Evolutionary conservation across 2,888 invertebrate species (phyloP).

Genomic region (Eumacrocentrus americanus): DNA sequence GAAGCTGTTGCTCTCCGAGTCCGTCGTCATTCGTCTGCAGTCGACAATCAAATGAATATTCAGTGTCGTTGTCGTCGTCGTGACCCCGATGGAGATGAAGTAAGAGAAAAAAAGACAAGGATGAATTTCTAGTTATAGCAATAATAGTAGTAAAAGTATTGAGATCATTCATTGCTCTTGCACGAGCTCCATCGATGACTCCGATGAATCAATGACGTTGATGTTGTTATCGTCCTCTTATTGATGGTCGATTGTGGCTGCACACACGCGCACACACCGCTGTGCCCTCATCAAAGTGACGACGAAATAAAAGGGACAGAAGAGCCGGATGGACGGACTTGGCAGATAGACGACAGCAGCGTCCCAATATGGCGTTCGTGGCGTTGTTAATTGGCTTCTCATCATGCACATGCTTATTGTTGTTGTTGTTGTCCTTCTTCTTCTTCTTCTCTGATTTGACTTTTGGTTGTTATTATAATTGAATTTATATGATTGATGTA

Average conservation of each 20-base stretch:
- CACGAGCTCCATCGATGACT: constrained; percentile 10
- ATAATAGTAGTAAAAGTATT: constrained; percentile 26
- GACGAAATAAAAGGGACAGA: no score
- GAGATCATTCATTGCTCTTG: constrained; percentile 30
- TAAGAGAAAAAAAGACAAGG: constrained; percentile 8
- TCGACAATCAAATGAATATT: not conserved
- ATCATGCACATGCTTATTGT: no score
- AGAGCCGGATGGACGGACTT: constrained; percentile 31
- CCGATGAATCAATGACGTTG: constrained; percentile 4
- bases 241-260: constrained; percentile 1
- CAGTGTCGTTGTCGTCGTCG: not conserved
- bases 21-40: not conserved
- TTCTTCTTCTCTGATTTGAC: not conserved
- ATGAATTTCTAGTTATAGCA: constrained; percentile 15
- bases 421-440: not conserved
- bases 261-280: not conserved
- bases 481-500: not conserved
- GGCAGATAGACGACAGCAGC: constrained; percentile 19
- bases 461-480: not conserved
- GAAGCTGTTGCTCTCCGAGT: not conserved
- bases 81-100: constrained; percentile 15
- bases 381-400: not conserved
- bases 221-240: constrained; percentile 10
- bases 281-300: no score
- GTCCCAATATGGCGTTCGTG: constrained; percentile 16